Base-by-base conservation (phyloP, 2,797 vertebrate species). In the Fistularia commersonii region DNA sequence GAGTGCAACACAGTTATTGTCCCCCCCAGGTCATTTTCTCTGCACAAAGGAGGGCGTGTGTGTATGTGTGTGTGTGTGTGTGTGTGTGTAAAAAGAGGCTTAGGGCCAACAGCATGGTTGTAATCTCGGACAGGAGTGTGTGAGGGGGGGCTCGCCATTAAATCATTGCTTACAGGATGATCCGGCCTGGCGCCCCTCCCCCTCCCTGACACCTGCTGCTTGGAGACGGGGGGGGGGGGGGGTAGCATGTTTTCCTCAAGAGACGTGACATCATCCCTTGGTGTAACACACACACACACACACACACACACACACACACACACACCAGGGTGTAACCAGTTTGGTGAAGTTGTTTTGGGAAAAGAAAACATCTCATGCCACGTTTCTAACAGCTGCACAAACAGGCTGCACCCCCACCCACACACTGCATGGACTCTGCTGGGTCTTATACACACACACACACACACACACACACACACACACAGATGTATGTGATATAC, bases 21-120 rank as follows among this genome's bases (percentile, higher is more conserved):
- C 66, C 50, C 54, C 48, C 39, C 50, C 45, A 44, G 52, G 72
- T 74, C 13, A 47, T 58, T 74, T 66, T 66, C 51, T 69, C 52
- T 64, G 23, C 44, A 52, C 60, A 82, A 64, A 83, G 88, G 84
- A 89, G 87, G 88, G 82, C 31, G 32, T 48, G 44, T 77, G n/a
- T n/a, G n/a, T n/a, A n/a, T n/a, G n/a, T n/a, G n/a, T n/a, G n/a
- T n/a, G n/a, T n/a, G 47, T 46, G 40, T 55, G 38, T 8, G 11
- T 54, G 54, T 45, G 64, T 49, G 35, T 39, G 37, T n/a, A 13
- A n/a, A n/a, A n/a, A n/a, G n/a, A n/a, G n/a, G n/a, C n/a, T n/a
- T n/a, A n/a, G n/a, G n/a, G n/a, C n/a, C n/a, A n/a, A n/a, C n/a
- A n/a, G n/a, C n/a, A n/a, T n/a, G n/a, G n/a, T n/a, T n/a, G n/a